Evolutionary conservation across 2,113 vertebrate genomes (phyloP).

Genomic region (Sterna hirundo): DNA sequence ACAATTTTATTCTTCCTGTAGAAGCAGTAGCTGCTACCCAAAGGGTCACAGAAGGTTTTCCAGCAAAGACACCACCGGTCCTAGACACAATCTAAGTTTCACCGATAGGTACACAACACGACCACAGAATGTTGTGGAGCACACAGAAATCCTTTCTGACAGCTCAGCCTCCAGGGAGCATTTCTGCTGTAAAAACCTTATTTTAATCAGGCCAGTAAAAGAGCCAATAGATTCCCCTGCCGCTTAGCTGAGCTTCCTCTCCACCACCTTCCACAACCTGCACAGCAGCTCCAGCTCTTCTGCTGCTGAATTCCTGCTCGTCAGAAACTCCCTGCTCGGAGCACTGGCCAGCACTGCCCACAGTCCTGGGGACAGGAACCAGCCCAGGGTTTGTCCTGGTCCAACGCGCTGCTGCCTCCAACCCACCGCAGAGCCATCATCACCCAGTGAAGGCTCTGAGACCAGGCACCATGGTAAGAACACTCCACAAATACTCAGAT

Average conservation of each 20-base stretch:
- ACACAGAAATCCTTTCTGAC: background rate
- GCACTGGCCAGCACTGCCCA: background rate
- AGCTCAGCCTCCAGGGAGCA: background rate
- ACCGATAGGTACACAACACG: rapidly evolving
- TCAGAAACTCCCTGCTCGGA: rapidly evolving
- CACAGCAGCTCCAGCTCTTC: background rate
- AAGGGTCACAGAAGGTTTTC: background rate
- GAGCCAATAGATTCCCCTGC: background rate
- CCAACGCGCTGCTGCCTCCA: background rate
- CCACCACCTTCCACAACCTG: too few relatives aligned
- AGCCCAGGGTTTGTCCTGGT: rapidly evolving
- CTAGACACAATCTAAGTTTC: background rate
- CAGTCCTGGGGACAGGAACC: rapidly evolving
- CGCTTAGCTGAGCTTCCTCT: background rate
- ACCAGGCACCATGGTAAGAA: background rate
- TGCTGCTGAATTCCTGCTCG: background rate
- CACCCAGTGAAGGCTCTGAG: rapidly evolving
- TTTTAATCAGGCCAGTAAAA: background rate
- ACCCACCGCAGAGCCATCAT: too few relatives aligned
- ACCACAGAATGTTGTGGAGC: background rate
- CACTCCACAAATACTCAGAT: rapidly evolving
- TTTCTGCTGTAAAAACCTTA: background rate
- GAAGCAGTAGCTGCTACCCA: background rate
- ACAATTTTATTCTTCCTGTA: background rate
- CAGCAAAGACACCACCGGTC: background rate